Conservation (phyloP, 2,113 vertebrate genomes). For the Melanerpes formicivorus region DNA sequence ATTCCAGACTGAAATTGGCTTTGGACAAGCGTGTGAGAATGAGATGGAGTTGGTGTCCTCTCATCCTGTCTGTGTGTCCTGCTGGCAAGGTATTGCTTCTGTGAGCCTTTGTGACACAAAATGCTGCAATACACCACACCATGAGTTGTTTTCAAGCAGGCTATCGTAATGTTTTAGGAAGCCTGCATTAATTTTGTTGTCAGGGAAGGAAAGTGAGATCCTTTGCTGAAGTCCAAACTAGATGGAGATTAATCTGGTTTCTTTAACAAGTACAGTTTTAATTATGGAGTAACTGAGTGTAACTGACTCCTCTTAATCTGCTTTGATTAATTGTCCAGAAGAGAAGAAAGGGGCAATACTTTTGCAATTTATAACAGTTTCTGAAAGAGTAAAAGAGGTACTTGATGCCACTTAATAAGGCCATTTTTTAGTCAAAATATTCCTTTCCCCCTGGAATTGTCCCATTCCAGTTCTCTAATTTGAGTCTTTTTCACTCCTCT, state of each 20-base stretch:
- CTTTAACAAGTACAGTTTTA: not conserved
- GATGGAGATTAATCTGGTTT: not conserved
- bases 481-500: not conserved
- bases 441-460: constrained; percentile 19
- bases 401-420: not conserved
- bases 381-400: not conserved
- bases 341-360: not conserved
- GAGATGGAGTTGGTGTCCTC: not conserved
- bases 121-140: not conserved
- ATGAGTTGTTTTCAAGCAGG: not conserved
- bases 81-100: not conserved
- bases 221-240: not conserved
- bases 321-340: not conserved
- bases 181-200: not conserved
- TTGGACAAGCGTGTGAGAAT: not conserved
- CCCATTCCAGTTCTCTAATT: not conserved
- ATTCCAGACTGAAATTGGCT: not conserved
- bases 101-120: not conserved
- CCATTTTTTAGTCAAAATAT: constrained; percentile 55
- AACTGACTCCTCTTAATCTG: not conserved
- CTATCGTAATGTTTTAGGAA: not conserved
- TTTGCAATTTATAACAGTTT: not conserved
- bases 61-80: not conserved
- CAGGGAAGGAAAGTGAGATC: not conserved
- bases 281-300: not conserved